Evolutionary conservation across 2,797 vertebrate species (phyloP).

Genomic region (Paramormyrops hopkinsi): DNA sequence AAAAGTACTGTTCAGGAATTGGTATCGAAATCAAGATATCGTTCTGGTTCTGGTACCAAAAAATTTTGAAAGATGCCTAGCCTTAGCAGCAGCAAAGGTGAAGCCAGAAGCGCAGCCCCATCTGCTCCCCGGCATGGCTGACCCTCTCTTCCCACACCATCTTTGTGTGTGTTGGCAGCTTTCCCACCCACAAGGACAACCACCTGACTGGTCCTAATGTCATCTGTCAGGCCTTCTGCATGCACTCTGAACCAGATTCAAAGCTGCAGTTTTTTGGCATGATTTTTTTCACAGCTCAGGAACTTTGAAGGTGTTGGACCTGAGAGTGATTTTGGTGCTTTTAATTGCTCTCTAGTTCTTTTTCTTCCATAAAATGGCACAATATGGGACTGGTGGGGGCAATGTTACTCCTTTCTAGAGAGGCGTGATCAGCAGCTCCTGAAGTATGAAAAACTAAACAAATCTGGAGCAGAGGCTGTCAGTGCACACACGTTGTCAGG

Average conservation of each 20-base stretch:
- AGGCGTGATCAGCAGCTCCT: not conserved
- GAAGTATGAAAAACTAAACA: not conserved
- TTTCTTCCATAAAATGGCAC: not conserved
- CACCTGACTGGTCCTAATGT: not conserved
- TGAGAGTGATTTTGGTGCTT: not conserved
- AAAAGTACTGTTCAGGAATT: not conserved
- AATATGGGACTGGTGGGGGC: not conserved
- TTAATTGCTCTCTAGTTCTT: not conserved
- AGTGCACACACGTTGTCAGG: not conserved
- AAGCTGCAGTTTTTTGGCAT: not conserved
- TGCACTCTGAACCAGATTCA: not conserved
- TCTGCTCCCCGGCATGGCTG: not conserved
- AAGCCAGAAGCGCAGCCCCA: not conserved
- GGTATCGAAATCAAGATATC: not conserved
- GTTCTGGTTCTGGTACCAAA: not conserved
- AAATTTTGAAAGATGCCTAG: too few relatives aligned
- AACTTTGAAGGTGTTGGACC: not conserved
- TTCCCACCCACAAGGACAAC: conserved; percentile 9
- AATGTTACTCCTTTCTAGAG: not conserved
- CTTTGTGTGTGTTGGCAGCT: not conserved
- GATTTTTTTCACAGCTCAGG: not conserved
- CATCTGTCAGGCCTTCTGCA: not conserved
- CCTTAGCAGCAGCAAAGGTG: not conserved
- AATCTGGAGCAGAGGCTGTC: conserved; percentile 1
- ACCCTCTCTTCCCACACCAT: conserved; percentile 14